Evolutionary conservation across 2,888 invertebrate species (phyloP), one percentile per base, ranked within the genome.

Genomic region (Diarsia brunnea): DNA sequence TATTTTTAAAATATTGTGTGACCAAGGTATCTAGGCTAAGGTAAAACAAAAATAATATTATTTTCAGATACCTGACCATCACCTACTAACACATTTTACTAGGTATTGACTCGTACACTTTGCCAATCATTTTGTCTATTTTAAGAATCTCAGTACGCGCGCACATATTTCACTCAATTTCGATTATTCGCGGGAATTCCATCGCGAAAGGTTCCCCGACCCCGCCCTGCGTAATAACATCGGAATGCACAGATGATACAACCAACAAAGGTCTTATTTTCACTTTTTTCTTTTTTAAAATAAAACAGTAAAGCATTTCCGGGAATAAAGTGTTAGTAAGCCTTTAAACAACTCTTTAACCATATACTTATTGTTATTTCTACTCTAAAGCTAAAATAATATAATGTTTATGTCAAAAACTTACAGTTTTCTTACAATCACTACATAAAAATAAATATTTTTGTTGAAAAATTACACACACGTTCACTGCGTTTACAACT

Each of bases 161-260:
- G 89, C 81, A 86, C 82, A 79, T 89, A 87, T 84, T 86, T 84
- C 69, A 68, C 79, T 74, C 69, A 86, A 89, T 86, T 84, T 85
- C 64, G 75, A 87, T 69, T 79, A 89, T 91, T 92, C 90, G 91
- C 93, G 94, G 93, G 93, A 93, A 92, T 90, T 81, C 76, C 75
- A 82, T 82, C 84, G 89, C 88, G 79, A 91, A 91, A 87, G 86
- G 90, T 89, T 92, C 91, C 88, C 88, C 88, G 90, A 91, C 91
- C 91, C 89, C 90, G 89, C 85, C 79, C 90, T 87, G 91, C 95
- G 95, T 94, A 95, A 95, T 93, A 91, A 92, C 91, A 92, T 93
- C 83, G 95, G 95, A 95, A 96, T 96, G 95, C 94, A 92, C 93
- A 94, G 91, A 95, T 94, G 94, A 94, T 95, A 93, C 93, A 90